Evolutionary conservation across 2,888 invertebrate species (phyloP).

Genomic region (Thera obeliscata): DNA sequence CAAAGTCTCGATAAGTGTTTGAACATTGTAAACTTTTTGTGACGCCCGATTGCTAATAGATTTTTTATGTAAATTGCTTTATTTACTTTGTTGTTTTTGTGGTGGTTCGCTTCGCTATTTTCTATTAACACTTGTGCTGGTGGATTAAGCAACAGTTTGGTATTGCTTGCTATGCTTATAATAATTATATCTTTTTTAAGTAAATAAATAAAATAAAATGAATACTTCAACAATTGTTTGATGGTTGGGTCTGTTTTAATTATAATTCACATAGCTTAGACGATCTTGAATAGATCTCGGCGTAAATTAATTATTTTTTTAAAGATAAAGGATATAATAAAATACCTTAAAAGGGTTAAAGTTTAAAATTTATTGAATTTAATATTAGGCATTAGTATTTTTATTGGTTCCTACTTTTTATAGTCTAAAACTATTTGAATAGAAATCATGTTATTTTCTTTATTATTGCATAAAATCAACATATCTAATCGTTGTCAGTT

Average conservation of each 20-base stretch:
- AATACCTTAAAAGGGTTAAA: too few relatives aligned
- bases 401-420: background rate
- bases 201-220: too few relatives aligned
- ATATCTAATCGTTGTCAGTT: conserved; percentile 3
- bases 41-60: conserved; percentile 34
- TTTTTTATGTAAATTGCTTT: conserved; percentile 39
- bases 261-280: too few relatives aligned
- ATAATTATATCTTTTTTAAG: too few relatives aligned
- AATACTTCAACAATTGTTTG: too few relatives aligned
- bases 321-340: too few relatives aligned
- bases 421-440: conserved; percentile 11
- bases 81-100: conserved; percentile 24
- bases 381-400: background rate
- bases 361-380: background rate
- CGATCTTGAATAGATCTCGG: too few relatives aligned
- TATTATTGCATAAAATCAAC: conserved; percentile 16
- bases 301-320: too few relatives aligned
- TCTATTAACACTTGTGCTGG: conserved; percentile 6
- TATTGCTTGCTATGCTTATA: too few relatives aligned
- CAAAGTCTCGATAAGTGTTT: conserved; percentile 51
- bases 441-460: conserved; percentile 4
- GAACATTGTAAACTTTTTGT: conserved; percentile 48
- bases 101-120: conserved; percentile 12
- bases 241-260: too few relatives aligned
- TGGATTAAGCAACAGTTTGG: too few relatives aligned